A percentile compares a stretch with the other conserved stretches of the same genome.
These are phyloP conservation scores for Acheta domesticus DNA, from an alignment of 2,888 invertebrate species.

Conservation along the genomic window DNA sequence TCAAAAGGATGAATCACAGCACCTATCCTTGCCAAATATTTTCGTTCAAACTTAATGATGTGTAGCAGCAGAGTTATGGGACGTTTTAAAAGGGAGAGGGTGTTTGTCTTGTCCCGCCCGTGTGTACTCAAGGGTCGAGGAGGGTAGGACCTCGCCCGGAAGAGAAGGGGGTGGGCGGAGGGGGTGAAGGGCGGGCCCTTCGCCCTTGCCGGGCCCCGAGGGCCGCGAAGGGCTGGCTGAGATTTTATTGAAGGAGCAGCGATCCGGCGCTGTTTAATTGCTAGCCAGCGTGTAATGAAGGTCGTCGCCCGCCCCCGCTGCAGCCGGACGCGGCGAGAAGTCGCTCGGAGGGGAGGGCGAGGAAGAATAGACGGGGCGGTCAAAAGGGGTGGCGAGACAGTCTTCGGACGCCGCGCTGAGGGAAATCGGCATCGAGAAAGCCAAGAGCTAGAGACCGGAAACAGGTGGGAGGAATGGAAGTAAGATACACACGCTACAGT, in stretches of 20 bases:
- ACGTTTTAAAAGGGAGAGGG: slow-evolving; percentile 18
- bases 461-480: too few relatives aligned
- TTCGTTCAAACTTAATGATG: slow-evolving; percentile 10
- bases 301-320: background rate
- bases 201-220: background rate
- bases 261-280: slow-evolving; percentile 9
- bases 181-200: background rate
- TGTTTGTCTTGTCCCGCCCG: slow-evolving; percentile 4
- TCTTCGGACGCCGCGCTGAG: too few relatives aligned
- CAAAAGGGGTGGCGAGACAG: too few relatives aligned
- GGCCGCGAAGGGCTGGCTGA: slow-evolving; percentile 9
- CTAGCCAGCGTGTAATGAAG: slow-evolving; percentile 6
- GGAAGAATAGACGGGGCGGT: background rate
- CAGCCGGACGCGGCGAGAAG: background rate
- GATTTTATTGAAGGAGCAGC: slow-evolving; percentile 18
- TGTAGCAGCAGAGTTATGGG: slow-evolving; percentile 18
- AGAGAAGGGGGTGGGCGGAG: slow-evolving; percentile 1
- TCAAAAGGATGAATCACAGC: slow-evolving; percentile 18
- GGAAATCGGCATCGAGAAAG: too few relatives aligned
- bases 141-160: background rate
- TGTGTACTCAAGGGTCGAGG: background rate
- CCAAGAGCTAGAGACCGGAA: too few relatives aligned
- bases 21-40: slow-evolving; percentile 18
- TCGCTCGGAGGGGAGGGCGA: background rate
- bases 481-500: too few relatives aligned